Evolutionary conservation across 2,113 vertebrate genomes (phyloP).

Genomic region (Nannospalax galili): DNA sequence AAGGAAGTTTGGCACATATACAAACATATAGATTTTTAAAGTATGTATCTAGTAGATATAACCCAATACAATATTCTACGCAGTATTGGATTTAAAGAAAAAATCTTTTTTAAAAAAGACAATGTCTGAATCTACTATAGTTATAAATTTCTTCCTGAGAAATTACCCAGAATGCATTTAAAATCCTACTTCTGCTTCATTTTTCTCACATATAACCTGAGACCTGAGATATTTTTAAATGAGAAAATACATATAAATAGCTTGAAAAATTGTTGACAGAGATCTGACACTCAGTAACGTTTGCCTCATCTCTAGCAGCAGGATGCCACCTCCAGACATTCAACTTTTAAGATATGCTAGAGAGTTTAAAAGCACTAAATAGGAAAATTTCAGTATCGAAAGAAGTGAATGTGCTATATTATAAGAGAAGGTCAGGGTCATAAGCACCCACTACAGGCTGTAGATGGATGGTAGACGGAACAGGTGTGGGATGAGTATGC

Average conservation of each 20-base stretch:
- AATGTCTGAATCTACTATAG: neutral
- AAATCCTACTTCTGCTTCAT: neutral
- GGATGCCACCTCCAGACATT: neutral
- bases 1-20: neutral
- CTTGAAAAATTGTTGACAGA: fast-evolving
- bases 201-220: too few species aligned
- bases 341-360: neutral
- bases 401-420: neutral
- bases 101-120: neutral
- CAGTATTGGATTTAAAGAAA: neutral
- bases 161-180: neutral
- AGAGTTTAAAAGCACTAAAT: neutral
- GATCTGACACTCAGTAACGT: neutral
- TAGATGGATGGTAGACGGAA: neutral
- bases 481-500: too few species aligned
- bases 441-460: neutral
- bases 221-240: neutral
- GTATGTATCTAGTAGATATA: neutral
- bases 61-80: neutral
- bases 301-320: neutral
- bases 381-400: slow-evolving; percentile 1
- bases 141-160: neutral
- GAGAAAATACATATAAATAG: fast-evolving
- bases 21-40: neutral
- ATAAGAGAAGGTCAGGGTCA: neutral